These are phyloP conservation scores for Limnephilus lunatus DNA, from an alignment of 2,888 invertebrate genomes.

Conservation along the genomic window DNA sequence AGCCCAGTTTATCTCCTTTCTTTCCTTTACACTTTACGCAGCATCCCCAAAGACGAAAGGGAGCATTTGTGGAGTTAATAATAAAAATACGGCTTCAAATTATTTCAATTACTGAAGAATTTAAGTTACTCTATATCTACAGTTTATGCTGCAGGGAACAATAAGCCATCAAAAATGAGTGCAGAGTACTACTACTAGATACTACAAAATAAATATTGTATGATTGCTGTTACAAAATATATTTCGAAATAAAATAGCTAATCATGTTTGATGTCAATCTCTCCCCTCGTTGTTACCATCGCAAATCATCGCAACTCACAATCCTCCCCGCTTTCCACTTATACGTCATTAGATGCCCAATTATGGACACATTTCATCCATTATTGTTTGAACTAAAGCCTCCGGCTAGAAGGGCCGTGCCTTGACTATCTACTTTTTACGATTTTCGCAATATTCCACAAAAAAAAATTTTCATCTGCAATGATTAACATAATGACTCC, in stretches of 20 bases:
- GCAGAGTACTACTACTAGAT: not conserved
- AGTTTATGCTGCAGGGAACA: no score
- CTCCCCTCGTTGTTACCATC: not conserved
- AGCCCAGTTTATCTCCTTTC: not conserved
- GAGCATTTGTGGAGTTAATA: not conserved
- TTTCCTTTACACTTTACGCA: not conserved
- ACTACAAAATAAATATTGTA: not conserved
- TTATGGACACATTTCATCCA: constrained; percentile 56
- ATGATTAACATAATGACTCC: not conserved
- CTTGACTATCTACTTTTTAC: not conserved
- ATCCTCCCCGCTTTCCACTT: not conserved
- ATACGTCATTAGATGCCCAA: constrained; percentile 49
- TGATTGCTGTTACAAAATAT: not conserved
- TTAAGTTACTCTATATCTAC: not conserved
- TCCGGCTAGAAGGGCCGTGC: not conserved
- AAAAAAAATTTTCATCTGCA: not conserved
- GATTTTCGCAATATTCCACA: not conserved
- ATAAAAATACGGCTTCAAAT: not conserved
- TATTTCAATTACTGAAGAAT: not conserved
- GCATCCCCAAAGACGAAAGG: not conserved
- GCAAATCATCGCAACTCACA: not conserved
- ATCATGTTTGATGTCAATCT: not conserved
- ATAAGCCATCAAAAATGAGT: not conserved
- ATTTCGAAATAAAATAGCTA: not conserved
- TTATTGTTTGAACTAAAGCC: not conserved